Conservation (phyloP, 2,888 invertebrate genomes). For the Plutella xylostella region DNA sequence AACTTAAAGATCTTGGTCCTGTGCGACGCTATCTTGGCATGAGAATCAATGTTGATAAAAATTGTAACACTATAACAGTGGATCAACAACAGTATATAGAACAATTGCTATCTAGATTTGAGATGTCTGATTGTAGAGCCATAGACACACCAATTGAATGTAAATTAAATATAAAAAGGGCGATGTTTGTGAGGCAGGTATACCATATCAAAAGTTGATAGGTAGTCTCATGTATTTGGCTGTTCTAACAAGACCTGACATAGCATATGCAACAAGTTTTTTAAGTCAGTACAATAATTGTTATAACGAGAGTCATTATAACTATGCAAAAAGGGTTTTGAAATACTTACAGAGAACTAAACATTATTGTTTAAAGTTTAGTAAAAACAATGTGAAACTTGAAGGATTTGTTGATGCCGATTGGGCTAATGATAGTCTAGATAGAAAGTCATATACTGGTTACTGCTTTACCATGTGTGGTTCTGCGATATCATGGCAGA, state of each 20-base stretch:
- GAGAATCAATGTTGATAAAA: not conserved
- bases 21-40: not conserved
- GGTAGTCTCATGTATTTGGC: conserved; percentile 18
- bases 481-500: conserved; percentile 6
- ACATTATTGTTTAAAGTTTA: conserved; percentile 17
- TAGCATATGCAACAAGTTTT: conserved; percentile 16
- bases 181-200: not conserved
- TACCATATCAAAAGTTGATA: conserved; percentile 4
- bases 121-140: not conserved
- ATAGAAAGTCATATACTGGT: conserved; percentile 8
- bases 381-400: conserved; percentile 3
- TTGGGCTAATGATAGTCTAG: conserved; percentile 7
- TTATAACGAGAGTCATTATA: conserved; percentile 15
- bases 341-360: conserved; percentile 16
- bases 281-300: conserved; percentile 20
- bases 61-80: not conserved
- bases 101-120: not conserved
- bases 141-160: not conserved
- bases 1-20: not conserved
- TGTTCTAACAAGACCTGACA: conserved; percentile 18
- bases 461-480: conserved; percentile 6
- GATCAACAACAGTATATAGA: conserved; percentile 1
- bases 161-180: not conserved
- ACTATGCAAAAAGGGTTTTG: conserved; percentile 15
- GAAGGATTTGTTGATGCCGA: conserved; percentile 10